Percentiles rank a stretch among this genome's conserved stretches.
phyloP scores from a whole-genome alignment of 2,888 invertebrate species.

The Petrolisthes cinctipes region DNA sequence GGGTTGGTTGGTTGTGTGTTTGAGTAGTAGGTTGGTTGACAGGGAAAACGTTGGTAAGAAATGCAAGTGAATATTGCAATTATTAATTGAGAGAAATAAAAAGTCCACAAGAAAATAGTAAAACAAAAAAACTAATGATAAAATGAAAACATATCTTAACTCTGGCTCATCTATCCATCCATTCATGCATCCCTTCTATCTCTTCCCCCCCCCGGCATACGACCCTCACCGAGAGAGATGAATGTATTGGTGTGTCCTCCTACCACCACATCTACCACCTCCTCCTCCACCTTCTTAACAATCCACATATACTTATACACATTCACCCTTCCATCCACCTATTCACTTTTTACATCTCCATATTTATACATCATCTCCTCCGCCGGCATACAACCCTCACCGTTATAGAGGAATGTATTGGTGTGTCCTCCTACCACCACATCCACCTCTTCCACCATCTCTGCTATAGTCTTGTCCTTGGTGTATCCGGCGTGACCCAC shows the following conservation, averaged over 20 bases:
- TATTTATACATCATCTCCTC: neutral
- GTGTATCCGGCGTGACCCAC: constrained; percentile 86
- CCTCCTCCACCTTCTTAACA: constrained; percentile 64
- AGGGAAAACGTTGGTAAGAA: neutral
- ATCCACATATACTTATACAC: neutral
- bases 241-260: constrained; percentile 85
- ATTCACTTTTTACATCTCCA: neutral
- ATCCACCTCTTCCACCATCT: constrained; percentile 78
- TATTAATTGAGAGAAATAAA: neutral
- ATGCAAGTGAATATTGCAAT: neutral
- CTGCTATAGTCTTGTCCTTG: constrained; percentile 75
- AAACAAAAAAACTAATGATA: neutral
- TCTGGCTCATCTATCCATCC: neutral
- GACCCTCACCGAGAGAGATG: too few species aligned
- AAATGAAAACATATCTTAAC: neutral
- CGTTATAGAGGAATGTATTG: constrained; percentile 81
- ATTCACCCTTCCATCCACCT: neutral
- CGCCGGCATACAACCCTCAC: constrained; percentile 17
- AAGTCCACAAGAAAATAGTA: neutral
- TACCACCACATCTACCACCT: constrained; percentile 83
- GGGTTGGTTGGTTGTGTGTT: too few species aligned
- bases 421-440: constrained; percentile 89
- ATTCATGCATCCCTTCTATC: neutral
- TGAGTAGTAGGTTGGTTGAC: neutral
- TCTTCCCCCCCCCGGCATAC: neutral